Evolutionary conservation across 2,888 invertebrate genomes (phyloP).

Genomic region (Limulus polyphemus): DNA sequence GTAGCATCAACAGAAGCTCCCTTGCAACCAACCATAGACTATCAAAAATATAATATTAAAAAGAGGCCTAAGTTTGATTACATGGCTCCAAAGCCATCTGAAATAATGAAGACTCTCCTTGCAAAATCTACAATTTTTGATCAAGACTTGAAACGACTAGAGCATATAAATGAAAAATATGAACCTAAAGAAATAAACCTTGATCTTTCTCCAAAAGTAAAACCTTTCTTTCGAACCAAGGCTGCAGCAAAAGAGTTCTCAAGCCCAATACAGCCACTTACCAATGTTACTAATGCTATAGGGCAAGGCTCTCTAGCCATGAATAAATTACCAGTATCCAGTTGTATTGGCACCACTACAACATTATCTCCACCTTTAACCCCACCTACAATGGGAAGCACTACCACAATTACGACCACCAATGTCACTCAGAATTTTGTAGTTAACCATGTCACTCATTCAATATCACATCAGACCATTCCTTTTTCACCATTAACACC

Average conservation of each 20-base stretch:
- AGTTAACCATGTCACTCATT: too few species aligned
- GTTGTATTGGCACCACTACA: too few species aligned
- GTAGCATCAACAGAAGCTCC: slow-evolving; percentile 3
- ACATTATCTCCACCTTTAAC: background rate
- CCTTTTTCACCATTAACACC: too few species aligned
- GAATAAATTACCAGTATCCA: too few species aligned
- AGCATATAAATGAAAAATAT: slow-evolving; percentile 64
- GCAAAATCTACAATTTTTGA: slow-evolving; percentile 90
- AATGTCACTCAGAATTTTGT: too few species aligned
- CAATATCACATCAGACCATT: too few species aligned
- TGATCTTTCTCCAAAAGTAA: slow-evolving; percentile 18
- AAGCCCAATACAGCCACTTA: slow-evolving; percentile 14
- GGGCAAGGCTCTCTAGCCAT: slow-evolving; percentile 4
- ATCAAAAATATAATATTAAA: slow-evolving; percentile 35
- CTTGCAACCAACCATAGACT: slow-evolving; percentile 26
- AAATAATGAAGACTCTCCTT: slow-evolving; percentile 79
- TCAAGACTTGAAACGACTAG: slow-evolving; percentile 83
- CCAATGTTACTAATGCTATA: slow-evolving; percentile 9
- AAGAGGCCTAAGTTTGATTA: slow-evolving; percentile 32
- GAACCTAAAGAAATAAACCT: slow-evolving; percentile 41
- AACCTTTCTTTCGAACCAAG: slow-evolving; percentile 29
- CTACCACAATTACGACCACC: too few species aligned
- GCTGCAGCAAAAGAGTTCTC: slow-evolving; percentile 31
- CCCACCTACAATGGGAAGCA: too few species aligned
- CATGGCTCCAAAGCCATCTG: slow-evolving; percentile 62